A percentile compares a stretch with the other conserved stretches of the same genome.
phyloP scores from a whole-genome alignment of 2,888 invertebrate species.

The Carcina quercana region DNA sequence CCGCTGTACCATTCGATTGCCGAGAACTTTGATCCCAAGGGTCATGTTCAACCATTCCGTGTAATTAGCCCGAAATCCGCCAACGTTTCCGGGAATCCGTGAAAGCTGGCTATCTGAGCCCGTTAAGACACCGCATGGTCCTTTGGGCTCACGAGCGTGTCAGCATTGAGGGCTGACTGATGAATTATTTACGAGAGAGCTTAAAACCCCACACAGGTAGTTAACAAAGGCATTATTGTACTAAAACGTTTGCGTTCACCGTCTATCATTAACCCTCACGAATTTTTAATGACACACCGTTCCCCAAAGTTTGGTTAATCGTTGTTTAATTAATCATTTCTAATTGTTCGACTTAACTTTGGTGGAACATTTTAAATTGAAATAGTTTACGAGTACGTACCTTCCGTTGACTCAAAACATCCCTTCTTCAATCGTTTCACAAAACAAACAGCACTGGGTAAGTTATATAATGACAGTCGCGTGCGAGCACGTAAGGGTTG shows the following conservation, averaged over 20 bases:
- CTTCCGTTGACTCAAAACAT: slow-evolving; percentile 6
- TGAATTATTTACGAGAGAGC: slow-evolving; percentile 24
- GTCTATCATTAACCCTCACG: slow-evolving; percentile 7
- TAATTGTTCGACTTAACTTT: no score
- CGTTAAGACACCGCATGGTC: slow-evolving; percentile 5
- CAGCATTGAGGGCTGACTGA: slow-evolving; percentile 5
- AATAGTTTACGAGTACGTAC: slow-evolving; percentile 2
- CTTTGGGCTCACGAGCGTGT: slow-evolving; percentile 2
- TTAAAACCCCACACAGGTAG: slow-evolving; percentile 19
- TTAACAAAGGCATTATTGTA: slow-evolving; percentile 16
- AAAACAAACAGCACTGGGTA: slow-evolving; percentile 54
- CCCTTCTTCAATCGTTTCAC: slow-evolving; percentile 29
- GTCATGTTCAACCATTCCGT: no score
- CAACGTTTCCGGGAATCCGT: background rate
- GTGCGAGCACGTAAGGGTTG: slow-evolving; percentile 43
- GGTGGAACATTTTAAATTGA: no score
- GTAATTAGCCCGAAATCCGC: background rate
- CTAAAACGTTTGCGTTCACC: slow-evolving; percentile 4
- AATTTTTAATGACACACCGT: slow-evolving; percentile 4
- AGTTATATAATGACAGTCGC: slow-evolving; percentile 59
- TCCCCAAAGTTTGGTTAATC: background rate
- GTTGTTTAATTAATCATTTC: background rate
- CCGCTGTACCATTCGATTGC: no score
- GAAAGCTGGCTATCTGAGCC: background rate
- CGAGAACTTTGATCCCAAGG: no score